phyloP scores from a whole-genome alignment of 37 sponge, comb jelly and placozoan species.

The Corticium candelabrum region DNA sequence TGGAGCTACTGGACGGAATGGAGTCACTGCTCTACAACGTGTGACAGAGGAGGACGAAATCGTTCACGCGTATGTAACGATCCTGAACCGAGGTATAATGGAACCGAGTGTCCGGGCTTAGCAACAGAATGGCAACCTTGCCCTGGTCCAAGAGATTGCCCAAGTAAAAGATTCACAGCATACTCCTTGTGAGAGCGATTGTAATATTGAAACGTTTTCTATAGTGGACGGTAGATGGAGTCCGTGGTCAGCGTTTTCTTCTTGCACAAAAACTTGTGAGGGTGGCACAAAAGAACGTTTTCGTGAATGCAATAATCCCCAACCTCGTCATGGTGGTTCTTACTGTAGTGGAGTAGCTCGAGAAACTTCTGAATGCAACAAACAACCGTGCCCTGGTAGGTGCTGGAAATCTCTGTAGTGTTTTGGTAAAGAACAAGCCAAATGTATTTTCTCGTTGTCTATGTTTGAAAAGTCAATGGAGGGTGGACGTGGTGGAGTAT shows the following conservation, averaged over 20 bases:
- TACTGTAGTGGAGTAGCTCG: not conserved
- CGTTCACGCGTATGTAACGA: not conserved
- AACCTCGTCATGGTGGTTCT: not conserved
- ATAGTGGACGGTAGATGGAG: not conserved
- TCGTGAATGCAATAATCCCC: not conserved
- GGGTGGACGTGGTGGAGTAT: constrained; percentile 7
- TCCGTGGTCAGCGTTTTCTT: not conserved
- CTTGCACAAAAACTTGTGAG: not conserved
- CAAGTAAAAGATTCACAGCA: too few species aligned
- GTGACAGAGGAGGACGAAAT: not conserved
- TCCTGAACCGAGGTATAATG: not conserved
- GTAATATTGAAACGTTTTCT: too few species aligned
- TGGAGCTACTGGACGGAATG: constrained; percentile 9
- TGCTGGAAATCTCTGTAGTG: too few species aligned
- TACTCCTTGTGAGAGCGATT: too few species aligned
- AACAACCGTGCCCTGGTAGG: not conserved
- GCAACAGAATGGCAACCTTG: not conserved
- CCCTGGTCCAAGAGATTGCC: not conserved
- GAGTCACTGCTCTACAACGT: not conserved
- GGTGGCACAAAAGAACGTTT: not conserved
- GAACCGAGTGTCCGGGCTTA: not conserved
- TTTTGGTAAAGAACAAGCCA: too few species aligned
- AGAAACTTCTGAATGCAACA: not conserved
- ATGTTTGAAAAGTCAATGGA: not conserved
- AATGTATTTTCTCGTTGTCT: not conserved